Evolutionary conservation across 1,140 invertebrate species (phyloP).

Genomic region (Drosophila littoralis): DNA sequence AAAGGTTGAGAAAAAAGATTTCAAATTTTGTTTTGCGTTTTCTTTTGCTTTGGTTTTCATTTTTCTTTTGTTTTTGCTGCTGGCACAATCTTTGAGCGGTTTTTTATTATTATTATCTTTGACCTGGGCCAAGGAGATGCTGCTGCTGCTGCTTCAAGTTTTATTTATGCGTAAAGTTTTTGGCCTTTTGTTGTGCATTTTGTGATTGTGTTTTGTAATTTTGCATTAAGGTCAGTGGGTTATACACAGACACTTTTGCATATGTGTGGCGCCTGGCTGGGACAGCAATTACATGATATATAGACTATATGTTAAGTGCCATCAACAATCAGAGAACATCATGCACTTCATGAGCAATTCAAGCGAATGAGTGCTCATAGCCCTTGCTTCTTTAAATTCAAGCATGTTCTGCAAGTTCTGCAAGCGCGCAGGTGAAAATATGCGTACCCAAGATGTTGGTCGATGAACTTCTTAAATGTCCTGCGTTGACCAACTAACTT

Average conservation of each 20-base stretch:
- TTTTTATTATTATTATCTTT: constrained; percentile 78
- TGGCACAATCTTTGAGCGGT: constrained; percentile 64
- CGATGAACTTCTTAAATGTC: neutral
- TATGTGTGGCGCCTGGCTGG: neutral
- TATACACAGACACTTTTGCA: constrained; percentile 20
- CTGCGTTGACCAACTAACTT: neutral
- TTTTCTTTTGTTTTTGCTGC: constrained; percentile 38
- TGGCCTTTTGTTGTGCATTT: constrained; percentile 41
- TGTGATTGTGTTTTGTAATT: constrained; percentile 24
- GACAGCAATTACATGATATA: constrained; percentile 5
- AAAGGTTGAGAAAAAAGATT: constrained; percentile 52
- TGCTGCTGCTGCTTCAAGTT: constrained; percentile 40
- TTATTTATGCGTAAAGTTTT: constrained; percentile 67
- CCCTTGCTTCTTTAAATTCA: neutral
- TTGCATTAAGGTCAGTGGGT: constrained; percentile 50
- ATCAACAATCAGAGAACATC: neutral
- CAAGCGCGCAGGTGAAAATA: neutral
- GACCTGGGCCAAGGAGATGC: constrained; percentile 49
- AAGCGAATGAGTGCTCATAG: neutral
- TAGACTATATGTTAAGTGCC: neutral
- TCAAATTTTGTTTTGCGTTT: constrained; percentile 50
- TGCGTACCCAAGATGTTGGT: neutral
- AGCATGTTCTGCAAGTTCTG: neutral
- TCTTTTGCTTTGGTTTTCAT: constrained; percentile 30
- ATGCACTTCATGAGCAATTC: neutral